phyloP scores from a whole-genome alignment of 2,113 vertebrate species.

The Eublepharis macularius region DNA sequence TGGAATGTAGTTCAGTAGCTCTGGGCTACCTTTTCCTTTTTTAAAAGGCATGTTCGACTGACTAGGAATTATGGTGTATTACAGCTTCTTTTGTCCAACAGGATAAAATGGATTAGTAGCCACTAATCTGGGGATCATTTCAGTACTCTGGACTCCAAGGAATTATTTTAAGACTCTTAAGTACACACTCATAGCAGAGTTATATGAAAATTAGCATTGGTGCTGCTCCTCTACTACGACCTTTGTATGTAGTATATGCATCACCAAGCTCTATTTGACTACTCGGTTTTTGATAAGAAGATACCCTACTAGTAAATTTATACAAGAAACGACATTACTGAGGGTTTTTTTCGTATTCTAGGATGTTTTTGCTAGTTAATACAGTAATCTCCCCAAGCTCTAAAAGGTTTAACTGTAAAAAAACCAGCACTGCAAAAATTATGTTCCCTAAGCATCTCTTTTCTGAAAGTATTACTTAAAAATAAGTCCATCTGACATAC shows the following conservation, averaged over 20 bases:
- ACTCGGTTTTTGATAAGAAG: slow-evolving; percentile 31
- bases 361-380: not conserved
- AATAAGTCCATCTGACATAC: not conserved
- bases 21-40: not conserved
- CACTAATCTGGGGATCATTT: slow-evolving; percentile 38
- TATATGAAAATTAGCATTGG: slow-evolving; percentile 18
- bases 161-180: slow-evolving; percentile 30
- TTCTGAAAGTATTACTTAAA: not conserved
- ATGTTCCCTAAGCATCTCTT: not conserved
- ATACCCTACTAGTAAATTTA: slow-evolving; percentile 1
- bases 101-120: slow-evolving; percentile 45
- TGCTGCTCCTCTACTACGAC: not conserved
- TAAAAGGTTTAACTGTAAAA: not conserved
- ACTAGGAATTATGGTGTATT: slow-evolving; percentile 1
- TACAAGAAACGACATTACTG: slow-evolving; percentile 1
- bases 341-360: not conserved
- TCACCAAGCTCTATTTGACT: not conserved
- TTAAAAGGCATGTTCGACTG: not conserved
- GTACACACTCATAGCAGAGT: not conserved
- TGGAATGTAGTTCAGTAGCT: slow-evolving; percentile 50
- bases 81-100: slow-evolving; percentile 26
- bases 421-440: not conserved
- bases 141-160: not conserved
- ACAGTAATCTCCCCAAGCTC: slow-evolving; percentile 17
- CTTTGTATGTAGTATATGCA: slow-evolving; percentile 19